Base-by-base conservation (phyloP, 2,113 vertebrate genomes). In the Aegithalos caudatus region DNA sequence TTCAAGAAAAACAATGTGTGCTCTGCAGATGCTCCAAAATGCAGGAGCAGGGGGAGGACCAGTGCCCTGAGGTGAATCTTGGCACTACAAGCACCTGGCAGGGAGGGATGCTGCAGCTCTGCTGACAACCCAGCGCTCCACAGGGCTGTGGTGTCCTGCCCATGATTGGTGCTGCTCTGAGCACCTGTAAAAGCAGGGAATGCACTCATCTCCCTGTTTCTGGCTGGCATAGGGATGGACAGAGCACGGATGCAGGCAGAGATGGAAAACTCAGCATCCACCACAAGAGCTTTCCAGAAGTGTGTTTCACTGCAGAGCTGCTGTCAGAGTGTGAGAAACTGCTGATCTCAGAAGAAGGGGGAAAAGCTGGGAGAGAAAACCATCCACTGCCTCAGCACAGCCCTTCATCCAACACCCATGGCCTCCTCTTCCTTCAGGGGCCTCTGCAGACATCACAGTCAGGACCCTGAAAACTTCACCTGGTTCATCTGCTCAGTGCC, bases 241-340 rank as follows among this genome's bases (percentile, higher is more conserved):
- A 60, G 62, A 69, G 50, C 58, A 31, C 27, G 47, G 56, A 42
- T 35, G 64, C 28, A 69, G 71, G 58, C 37, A 56, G 84, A 23
- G 35, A 45, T 6, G 14, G 37, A 61, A 67, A 92, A 86, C 44
- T n/a, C 16, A 2, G 14, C 4, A 4, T 19, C 64, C 20, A 42
- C 27, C 29, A 51, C 24, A 51, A 58, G 44, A 93, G 73, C 74
- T 76, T 96, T 91, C 90, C 73, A 74, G 88, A 84, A 81, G 40
- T 2, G 3, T 1, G 9, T 53, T 90, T 79, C 54, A 58, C 9
- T 85, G 45, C 80, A 65, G 86, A 90, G 73, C 78, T 50, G 72
- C 53, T 3, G 3, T 31, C 10, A 2, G 58, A 81, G 53, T n/a
- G 5, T 0, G 23, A 92, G 73, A 83, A 88, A 84, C 29, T 29